phyloP scores from a whole-genome alignment of 2,113 vertebrate genomes.

The Dolichallabes microphthalmus region DNA sequence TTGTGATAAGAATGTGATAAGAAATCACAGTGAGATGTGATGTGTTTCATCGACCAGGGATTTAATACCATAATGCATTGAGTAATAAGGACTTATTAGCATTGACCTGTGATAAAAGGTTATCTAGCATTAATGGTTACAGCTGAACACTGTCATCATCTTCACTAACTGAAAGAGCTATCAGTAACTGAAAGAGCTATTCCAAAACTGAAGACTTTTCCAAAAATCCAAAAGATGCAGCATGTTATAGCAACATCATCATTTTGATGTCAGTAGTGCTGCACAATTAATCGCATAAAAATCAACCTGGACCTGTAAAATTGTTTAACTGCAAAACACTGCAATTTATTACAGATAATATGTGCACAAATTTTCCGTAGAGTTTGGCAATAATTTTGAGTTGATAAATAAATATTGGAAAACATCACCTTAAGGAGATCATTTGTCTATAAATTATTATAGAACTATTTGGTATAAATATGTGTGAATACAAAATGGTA shows the following conservation, averaged over 20 bases:
- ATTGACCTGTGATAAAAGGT: slow-evolving; percentile 25
- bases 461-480: too few species aligned
- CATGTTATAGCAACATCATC: not conserved
- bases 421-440: too few species aligned
- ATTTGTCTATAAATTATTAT: too few species aligned
- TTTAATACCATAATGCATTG: not conserved
- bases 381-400: too few species aligned
- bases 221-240: not conserved
- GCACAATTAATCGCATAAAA: too few species aligned
- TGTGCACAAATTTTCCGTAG: too few species aligned
- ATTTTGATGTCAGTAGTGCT: not conserved
- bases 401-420: too few species aligned
- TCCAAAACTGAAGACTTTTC: slow-evolving; percentile 18
- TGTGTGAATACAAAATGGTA: too few species aligned
- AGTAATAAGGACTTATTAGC: slow-evolving; percentile 27
- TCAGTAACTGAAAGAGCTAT: slow-evolving; percentile 26
- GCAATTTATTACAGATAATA: too few species aligned
- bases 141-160: slow-evolving; percentile 7
- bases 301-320: too few species aligned
- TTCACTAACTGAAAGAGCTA: slow-evolving; percentile 13
- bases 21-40: not conserved
- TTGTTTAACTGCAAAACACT: too few species aligned
- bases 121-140: slow-evolving; percentile 1
- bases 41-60: not conserved
- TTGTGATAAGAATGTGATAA: too few species aligned